Conservation (phyloP, 2,113 vertebrate species). For the Nerophis lumbriciformis region DNA sequence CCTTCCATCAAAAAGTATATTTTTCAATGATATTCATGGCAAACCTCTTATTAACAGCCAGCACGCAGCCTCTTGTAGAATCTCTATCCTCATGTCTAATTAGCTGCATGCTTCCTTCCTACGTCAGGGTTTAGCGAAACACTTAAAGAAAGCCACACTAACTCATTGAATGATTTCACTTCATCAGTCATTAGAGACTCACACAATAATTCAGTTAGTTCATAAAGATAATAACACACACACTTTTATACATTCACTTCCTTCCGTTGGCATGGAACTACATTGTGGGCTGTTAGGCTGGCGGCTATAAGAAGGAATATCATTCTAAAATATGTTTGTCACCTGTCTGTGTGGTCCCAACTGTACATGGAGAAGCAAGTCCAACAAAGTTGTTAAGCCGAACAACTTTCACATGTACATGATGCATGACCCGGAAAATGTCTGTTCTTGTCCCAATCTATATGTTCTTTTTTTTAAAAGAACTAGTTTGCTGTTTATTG, state of each 20-base stretch:
- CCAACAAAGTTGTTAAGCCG: constrained; percentile 80
- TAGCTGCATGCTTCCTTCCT: constrained; percentile 30
- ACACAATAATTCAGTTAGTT: not conserved
- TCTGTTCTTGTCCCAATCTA: constrained; percentile 30
- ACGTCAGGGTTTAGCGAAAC: not conserved
- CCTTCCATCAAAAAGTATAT: constrained; percentile 75
- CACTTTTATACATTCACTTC: not conserved
- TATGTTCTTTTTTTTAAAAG: constrained; percentile 32
- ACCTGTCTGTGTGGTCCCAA: constrained; percentile 85
- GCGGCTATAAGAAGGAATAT: constrained; percentile 80
- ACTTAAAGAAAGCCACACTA: not conserved
- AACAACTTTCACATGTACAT: constrained; percentile 87
- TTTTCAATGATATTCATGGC: constrained; percentile 96
- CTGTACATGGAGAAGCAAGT: constrained; percentile 91
- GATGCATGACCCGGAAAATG: constrained; percentile 78
- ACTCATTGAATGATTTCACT: not conserved
- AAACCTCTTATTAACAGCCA: constrained; percentile 12
- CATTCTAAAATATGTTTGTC: constrained; percentile 96
- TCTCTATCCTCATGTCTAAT: not conserved
- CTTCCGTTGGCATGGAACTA: not conserved
- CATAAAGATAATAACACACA: not conserved
- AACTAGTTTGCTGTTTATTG: constrained; percentile 27
- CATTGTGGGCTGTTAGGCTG: not conserved
- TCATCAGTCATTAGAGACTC: not conserved
- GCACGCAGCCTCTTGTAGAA: constrained; percentile 18